Evolutionary conservation across 1,140 invertebrate species (phyloP).

Genomic region (Glomeris maerens): DNA sequence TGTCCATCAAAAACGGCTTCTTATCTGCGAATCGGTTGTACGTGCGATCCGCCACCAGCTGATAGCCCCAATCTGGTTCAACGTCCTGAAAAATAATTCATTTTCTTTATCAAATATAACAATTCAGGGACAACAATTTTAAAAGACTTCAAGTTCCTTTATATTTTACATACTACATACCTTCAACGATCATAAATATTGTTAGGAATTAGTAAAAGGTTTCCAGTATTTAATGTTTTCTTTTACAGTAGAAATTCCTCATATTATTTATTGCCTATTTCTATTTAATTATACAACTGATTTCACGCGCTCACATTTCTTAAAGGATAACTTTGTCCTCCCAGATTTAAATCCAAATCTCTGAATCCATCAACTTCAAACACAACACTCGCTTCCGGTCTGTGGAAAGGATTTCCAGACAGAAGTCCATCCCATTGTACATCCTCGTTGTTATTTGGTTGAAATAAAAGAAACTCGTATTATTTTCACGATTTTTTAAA

Average conservation of each 20-base stretch:
- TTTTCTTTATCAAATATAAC: too few species aligned
- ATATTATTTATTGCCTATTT: too few species aligned
- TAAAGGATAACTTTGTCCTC: slow-evolving; percentile 10
- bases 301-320: too few species aligned
- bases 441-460: background rate
- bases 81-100: slow-evolving; percentile 24
- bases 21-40: slow-evolving; percentile 24
- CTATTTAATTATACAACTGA: too few species aligned
- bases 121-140: background rate
- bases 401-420: slow-evolving; percentile 43
- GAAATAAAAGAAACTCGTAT: too few species aligned
- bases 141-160: background rate
- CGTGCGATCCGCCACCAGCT: slow-evolving; percentile 23
- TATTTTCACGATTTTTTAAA: too few species aligned
- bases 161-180: too few species aligned
- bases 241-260: too few species aligned
- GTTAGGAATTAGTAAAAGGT: too few species aligned
- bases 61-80: slow-evolving; percentile 20
- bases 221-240: too few species aligned
- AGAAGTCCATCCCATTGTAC: background rate
- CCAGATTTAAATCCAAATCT: slow-evolving; percentile 31
- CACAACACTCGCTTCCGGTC: slow-evolving; percentile 58
- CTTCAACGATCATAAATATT: too few species aligned
- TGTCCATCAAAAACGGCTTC: slow-evolving; percentile 26
- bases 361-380: slow-evolving; percentile 53